These are phyloP conservation scores for Vireo altiloquus DNA, from an alignment of 2,113 vertebrate genomes.

Conservation along the genomic window DNA sequence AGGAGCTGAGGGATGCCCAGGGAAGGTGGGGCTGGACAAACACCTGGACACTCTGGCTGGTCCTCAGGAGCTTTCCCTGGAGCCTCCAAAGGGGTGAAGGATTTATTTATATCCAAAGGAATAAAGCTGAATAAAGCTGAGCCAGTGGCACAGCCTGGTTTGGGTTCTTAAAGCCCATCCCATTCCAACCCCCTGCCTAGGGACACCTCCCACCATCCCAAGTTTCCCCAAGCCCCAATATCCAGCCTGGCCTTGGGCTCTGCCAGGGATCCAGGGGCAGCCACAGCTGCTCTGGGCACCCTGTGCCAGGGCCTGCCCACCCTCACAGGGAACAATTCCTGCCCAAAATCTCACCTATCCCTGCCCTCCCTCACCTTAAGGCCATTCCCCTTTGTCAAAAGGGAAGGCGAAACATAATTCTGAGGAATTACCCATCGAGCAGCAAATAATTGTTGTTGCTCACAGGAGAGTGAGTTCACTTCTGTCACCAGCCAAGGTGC, in stretches of 20 bases:
- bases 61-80: background rate
- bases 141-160: background rate
- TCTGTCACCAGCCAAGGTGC: background rate
- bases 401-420: background rate
- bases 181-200: no score
- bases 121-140: no score
- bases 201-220: background rate
- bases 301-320: no score
- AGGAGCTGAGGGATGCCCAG: background rate
- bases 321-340: no score
- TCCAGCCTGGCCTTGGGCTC: no score
- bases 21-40: background rate
- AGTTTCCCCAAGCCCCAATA: background rate
- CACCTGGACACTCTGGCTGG: accelerated
- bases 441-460: background rate
- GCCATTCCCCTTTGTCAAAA: background rate
- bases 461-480: background rate
- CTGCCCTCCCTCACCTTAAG: background rate
- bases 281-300: no score
- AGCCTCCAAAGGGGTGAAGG: background rate
- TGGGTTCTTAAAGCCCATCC: background rate
- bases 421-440: background rate
- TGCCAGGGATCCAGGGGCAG: no score
- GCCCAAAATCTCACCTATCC: accelerated
- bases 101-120: no score